Percentiles rank a stretch among this genome's conserved stretches.
Evolutionary conservation across 2,113 vertebrate species (phyloP).

Genomic region (Amphilophus citrinellus): DNA sequence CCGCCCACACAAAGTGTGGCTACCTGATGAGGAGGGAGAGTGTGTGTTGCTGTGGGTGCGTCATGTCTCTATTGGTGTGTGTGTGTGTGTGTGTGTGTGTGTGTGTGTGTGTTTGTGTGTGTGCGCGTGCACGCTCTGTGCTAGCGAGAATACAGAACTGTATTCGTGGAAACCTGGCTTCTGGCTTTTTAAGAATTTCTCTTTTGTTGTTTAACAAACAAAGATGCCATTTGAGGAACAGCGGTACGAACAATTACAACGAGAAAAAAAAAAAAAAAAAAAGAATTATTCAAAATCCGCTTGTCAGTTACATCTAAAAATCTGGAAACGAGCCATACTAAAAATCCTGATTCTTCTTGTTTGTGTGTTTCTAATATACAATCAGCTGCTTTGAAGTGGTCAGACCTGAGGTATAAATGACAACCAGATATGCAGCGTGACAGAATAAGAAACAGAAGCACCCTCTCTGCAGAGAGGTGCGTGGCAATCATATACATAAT

Average conservation of each 20-base stretch:
- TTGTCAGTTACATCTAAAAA: constrained; percentile 60
- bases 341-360: constrained; percentile 77
- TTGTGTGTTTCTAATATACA: constrained; percentile 73
- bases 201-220: constrained; percentile 28
- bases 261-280: neutral
- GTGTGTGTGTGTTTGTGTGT: neutral
- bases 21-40: constrained; percentile 70
- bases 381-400: constrained; percentile 83
- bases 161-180: constrained; percentile 75
- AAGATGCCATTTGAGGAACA: constrained; percentile 39
- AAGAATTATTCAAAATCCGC: constrained; percentile 56
- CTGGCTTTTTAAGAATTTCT: constrained; percentile 49
- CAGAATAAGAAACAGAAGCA: constrained; percentile 48
- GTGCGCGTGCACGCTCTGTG: constrained; percentile 57
- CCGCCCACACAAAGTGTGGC: constrained; percentile 70
- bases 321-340: constrained; percentile 64
- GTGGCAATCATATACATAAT: constrained; percentile 58
- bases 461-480: constrained; percentile 49
- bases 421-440: constrained; percentile 78
- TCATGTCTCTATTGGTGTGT: constrained; percentile 36
- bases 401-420: constrained; percentile 84
- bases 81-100: neutral
- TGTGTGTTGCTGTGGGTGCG: constrained; percentile 40
- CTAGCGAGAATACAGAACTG: constrained; percentile 68
- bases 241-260: constrained; percentile 46